Conservation (phyloP, 1,140 invertebrate species). For the Gonatopus flavifemur region DNA sequence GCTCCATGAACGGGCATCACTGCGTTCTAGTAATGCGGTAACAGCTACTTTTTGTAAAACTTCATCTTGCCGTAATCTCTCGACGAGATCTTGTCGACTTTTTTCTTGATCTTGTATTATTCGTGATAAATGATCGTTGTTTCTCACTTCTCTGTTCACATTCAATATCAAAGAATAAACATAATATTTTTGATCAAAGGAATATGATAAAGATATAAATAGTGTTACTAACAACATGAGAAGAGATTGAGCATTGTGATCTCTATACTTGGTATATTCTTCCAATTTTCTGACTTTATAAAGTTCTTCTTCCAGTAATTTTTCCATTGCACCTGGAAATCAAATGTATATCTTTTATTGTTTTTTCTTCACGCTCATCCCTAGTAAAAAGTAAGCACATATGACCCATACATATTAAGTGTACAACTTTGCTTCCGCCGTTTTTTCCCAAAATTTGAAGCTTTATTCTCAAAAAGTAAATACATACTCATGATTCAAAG, state of each 20-base stretch:
- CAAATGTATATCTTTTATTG: too few relatives aligned
- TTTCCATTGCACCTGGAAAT: constrained; percentile 66
- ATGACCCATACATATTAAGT: too few relatives aligned
- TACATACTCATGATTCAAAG: too few relatives aligned
- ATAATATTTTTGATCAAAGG: too few relatives aligned
- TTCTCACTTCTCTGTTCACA: constrained; percentile 62
- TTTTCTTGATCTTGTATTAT: constrained; percentile 65
- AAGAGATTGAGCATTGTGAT: constrained; percentile 62
- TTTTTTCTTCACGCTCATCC: too few relatives aligned
- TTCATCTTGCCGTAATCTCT: constrained; percentile 66
- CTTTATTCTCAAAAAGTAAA: too few relatives aligned
- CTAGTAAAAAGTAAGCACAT: too few relatives aligned
- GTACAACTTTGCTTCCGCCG: too few relatives aligned
- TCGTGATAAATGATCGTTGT: constrained; percentile 62
- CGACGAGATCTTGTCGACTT: constrained; percentile 61
- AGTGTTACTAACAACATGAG: constrained; percentile 50
- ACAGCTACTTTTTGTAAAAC: constrained; percentile 75
- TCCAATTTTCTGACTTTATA: constrained; percentile 60
- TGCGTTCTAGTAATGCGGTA: constrained; percentile 70
- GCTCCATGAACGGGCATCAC: constrained; percentile 74
- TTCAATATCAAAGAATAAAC: constrained; percentile 21
- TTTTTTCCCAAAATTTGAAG: too few relatives aligned
- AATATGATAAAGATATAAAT: constrained; percentile 3
- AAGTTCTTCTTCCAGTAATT: constrained; percentile 66
- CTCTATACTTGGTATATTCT: constrained; percentile 63